Percentiles rank a stretch among this genome's conserved stretches.
phyloP scores from a whole-genome alignment of 2,888 invertebrate species.

The Allolobophora icterica region DNA sequence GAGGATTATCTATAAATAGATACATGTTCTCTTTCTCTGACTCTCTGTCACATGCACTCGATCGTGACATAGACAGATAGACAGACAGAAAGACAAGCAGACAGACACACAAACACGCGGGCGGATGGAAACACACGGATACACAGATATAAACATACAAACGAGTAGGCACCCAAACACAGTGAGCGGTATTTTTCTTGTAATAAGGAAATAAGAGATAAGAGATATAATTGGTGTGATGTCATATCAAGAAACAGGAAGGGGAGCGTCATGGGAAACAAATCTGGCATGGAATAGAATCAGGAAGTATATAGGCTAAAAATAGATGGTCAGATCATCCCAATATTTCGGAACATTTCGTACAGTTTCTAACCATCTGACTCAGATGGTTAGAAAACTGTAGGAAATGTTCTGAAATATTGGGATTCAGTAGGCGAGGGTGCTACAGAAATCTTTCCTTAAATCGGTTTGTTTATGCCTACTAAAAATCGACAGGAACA shows the following conservation, averaged over 20 bases:
- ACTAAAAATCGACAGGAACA: background rate
- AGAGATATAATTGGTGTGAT: background rate
- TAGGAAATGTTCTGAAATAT: too few species aligned
- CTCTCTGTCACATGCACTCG: background rate
- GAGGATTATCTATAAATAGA: background rate
- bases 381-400: too few species aligned
- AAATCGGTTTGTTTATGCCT: background rate
- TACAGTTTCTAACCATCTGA: too few species aligned
- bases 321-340: background rate
- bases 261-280: background rate
- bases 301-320: background rate
- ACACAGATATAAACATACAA: too few species aligned
- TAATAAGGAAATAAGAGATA: too few species aligned
- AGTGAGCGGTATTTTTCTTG: too few species aligned
- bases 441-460: background rate
- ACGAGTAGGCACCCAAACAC: too few species aligned
- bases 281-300: background rate
- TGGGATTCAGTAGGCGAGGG: too few species aligned
- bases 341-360: too few species aligned
- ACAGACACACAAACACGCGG: too few species aligned
- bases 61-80: background rate
- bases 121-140: too few species aligned
- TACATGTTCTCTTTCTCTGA: background rate
- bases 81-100: too few species aligned
- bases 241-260: background rate